Conservation (phyloP, 1,140 invertebrate genomes). For the Brachionus manjavacas region DNA sequence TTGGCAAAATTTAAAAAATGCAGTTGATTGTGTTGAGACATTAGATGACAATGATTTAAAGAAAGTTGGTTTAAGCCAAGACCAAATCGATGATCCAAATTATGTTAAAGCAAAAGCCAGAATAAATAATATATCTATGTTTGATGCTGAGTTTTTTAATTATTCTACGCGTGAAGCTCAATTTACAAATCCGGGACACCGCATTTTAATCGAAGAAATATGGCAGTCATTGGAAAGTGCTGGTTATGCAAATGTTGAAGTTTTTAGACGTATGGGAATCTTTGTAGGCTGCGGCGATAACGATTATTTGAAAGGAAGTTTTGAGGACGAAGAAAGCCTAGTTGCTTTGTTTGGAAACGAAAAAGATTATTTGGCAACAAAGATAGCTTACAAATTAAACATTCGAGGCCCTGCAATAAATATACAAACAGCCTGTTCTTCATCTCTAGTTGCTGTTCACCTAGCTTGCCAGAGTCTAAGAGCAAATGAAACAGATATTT, state of each 20-base stretch:
- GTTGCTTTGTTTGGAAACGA: not conserved
- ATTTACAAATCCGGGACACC: not conserved
- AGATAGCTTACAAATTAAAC: not conserved
- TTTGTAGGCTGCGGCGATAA: not conserved
- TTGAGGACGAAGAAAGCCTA: not conserved
- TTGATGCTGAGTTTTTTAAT: not conserved
- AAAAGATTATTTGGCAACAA: not conserved
- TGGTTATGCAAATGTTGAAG: not conserved
- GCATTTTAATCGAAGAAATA: not conserved
- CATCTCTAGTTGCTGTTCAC: not conserved
- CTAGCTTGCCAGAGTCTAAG: not conserved
- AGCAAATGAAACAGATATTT: not conserved
- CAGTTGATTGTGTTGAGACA: not conserved
- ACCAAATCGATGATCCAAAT: not conserved
- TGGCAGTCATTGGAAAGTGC: not conserved
- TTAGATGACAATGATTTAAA: not conserved
- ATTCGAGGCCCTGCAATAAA: not conserved
- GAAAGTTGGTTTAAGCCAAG: not conserved
- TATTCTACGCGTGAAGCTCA: not conserved
- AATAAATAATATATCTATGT: not conserved
- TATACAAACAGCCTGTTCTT: slow-evolving; percentile 22
- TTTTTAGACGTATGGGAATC: not conserved
- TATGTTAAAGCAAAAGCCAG: not conserved
- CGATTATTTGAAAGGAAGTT: not conserved
- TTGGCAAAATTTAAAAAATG: not conserved